A percentile compares a stretch with the other conserved stretches of the same genome.
These are phyloP conservation scores for Myotis davidii DNA, from an alignment of 2,113 vertebrate genomes.

Conservation along the genomic window DNA sequence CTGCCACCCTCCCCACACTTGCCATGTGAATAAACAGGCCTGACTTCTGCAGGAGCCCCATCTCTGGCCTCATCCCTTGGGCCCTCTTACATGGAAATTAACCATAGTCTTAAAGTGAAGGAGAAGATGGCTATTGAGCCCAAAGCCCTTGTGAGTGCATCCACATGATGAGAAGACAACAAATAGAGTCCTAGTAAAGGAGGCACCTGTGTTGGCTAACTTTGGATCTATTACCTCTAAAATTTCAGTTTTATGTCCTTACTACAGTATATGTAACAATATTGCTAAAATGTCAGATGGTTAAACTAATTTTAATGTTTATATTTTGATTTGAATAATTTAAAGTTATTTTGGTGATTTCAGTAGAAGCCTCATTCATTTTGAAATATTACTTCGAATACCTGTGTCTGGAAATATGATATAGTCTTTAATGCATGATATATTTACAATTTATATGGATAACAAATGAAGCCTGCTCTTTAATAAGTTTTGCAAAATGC, in stretches of 20 bases:
- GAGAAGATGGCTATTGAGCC: background rate
- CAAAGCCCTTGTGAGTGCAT: background rate
- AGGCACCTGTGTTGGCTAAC: background rate
- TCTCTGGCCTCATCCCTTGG: background rate
- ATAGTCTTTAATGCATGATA: background rate
- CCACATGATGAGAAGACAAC: background rate
- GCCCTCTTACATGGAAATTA: constrained; percentile 36
- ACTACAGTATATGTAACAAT: background rate
- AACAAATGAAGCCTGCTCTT: background rate
- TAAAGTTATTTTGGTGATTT: constrained; percentile 44
- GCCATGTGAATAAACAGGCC: constrained; percentile 29
- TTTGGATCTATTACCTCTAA: background rate
- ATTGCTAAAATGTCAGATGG: background rate
- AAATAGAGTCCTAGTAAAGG: background rate
- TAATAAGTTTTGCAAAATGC: background rate
- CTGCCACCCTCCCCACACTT: constrained; percentile 61
- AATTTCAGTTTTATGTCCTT: background rate
- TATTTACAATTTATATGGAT: background rate
- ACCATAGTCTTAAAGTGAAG: constrained; percentile 42
- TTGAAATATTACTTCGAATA: constrained; percentile 13
- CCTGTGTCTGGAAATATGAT: background rate
- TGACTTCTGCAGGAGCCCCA: constrained; percentile 13
- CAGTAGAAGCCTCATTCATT: background rate
- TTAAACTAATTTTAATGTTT: background rate
- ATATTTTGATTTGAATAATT: background rate